These are phyloP conservation scores for Cyphomyrmex costatus DNA, from an alignment of 1,140 invertebrate genomes.

Conservation along the genomic window DNA sequence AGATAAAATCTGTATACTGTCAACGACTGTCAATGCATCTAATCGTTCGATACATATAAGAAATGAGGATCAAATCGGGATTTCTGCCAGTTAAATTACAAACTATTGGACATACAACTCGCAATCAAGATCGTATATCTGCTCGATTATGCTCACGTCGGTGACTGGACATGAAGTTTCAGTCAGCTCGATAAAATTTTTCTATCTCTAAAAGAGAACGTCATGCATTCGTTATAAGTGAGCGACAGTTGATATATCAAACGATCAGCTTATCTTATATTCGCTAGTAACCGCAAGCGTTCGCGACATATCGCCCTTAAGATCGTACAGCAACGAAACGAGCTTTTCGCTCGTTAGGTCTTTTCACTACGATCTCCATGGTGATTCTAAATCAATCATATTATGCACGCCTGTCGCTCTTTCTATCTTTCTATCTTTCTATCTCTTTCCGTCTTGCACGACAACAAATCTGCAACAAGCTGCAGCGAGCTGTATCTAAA, in stretches of 20 bases:
- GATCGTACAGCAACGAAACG: not conserved
- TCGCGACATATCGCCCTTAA: conserved; percentile 1
- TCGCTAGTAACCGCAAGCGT: not conserved
- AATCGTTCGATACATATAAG: not conserved
- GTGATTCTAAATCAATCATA: conserved; percentile 50
- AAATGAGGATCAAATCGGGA: not conserved
- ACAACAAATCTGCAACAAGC: not conserved
- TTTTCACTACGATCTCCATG: conserved; percentile 24
- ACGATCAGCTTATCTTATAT: conserved; percentile 42
- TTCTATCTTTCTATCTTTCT: not conserved
- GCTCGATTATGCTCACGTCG: conserved; percentile 7
- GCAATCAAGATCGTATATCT: conserved; percentile 38
- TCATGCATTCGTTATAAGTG: not conserved
- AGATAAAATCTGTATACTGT: conserved; percentile 58
- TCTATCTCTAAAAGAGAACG: conserved; percentile 1
- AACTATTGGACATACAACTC: conserved; percentile 25
- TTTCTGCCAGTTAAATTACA: conserved; percentile 40
- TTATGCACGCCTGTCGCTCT: conserved; percentile 3
- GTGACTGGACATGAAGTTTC: conserved; percentile 43
- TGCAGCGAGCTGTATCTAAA: not conserved
- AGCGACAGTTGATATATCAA: conserved; percentile 54
- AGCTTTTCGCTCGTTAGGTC: conserved; percentile 26
- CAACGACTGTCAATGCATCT: conserved; percentile 43
- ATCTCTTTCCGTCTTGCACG: not conserved
- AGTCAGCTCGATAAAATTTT: conserved; percentile 18